Evolutionary conservation across 2,797 vertebrate genomes (phyloP).

Genomic region (Chiloscyllium punctatum): DNA sequence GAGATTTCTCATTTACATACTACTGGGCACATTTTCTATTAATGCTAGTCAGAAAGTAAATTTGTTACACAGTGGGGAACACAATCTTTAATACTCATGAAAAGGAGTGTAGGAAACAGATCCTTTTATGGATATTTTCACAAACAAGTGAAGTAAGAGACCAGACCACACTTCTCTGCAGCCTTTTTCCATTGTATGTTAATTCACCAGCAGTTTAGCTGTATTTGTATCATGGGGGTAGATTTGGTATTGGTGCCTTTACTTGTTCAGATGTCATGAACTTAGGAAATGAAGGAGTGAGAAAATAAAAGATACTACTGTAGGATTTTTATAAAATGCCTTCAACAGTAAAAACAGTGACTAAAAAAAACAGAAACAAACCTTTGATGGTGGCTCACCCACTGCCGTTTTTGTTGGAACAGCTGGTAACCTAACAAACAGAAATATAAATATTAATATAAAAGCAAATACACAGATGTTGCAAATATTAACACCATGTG

Average conservation of each 20-base stretch:
- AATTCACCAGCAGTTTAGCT: background rate
- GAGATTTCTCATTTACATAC: background rate
- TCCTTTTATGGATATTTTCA: background rate
- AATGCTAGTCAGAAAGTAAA: background rate
- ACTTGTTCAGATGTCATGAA: background rate
- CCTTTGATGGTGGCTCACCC: constrained; percentile 77
- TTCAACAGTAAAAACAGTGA: background rate
- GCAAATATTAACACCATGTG: background rate
- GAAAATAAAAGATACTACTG: too few relatives aligned
- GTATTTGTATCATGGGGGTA: background rate
- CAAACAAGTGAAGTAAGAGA: background rate
- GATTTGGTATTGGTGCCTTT: too few relatives aligned
- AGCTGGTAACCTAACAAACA: constrained; percentile 72
- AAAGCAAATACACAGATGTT: background rate
- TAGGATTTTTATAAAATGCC: background rate
- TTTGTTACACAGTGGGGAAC: background rate
- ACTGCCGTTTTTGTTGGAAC: constrained; percentile 57
- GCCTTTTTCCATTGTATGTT: background rate
- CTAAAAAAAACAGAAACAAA: constrained; percentile 45
- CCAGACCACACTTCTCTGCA: background rate
- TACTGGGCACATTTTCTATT: background rate
- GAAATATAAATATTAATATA: constrained; percentile 41
- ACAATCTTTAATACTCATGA: background rate
- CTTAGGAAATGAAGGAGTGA: background rate
- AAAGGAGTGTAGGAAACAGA: background rate